phyloP scores from a whole-genome alignment of 2,888 invertebrate species.

The Lasioglossum pauxillum region DNA sequence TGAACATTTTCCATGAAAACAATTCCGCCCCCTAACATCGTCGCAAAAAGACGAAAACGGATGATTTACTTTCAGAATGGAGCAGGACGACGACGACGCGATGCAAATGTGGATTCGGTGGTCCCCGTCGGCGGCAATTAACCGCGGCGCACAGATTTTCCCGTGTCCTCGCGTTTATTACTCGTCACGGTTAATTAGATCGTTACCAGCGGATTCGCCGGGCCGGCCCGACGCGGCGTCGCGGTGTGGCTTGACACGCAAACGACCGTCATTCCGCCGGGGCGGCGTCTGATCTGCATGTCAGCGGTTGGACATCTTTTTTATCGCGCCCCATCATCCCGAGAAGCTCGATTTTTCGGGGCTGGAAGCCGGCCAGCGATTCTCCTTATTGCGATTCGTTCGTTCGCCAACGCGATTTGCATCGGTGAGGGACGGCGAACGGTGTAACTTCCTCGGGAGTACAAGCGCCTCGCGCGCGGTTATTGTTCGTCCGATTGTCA shows the following conservation, averaged over 20 bases:
- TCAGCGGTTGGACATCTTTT: conserved; percentile 2
- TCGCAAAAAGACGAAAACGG: not conserved
- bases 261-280: conserved; percentile 30
- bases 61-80: not conserved
- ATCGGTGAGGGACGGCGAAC: conserved; percentile 7
- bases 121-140: conserved; percentile 1
- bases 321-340: conserved; percentile 22
- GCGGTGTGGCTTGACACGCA: not conserved
- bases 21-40: not conserved
- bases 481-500: conserved; percentile 21
- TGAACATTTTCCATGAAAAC: not conserved
- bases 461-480: not conserved
- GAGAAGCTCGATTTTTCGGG: conserved; percentile 40
- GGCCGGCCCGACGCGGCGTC: too few relatives aligned
- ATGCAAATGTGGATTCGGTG: not conserved
- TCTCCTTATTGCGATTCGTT: conserved; percentile 38
- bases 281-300: conserved; percentile 1
- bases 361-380: conserved; percentile 36
- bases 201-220: conserved; percentile 26
- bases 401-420: conserved; percentile 7
- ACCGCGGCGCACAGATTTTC: not conserved
- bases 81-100: not conserved
- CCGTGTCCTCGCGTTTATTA: conserved; percentile 3
- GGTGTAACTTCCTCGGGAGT: conserved; percentile 10
- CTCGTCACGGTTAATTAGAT: conserved; percentile 46